Conservation (phyloP, 2,797 vertebrate species). For the Aulostomus chinensis region DNA sequence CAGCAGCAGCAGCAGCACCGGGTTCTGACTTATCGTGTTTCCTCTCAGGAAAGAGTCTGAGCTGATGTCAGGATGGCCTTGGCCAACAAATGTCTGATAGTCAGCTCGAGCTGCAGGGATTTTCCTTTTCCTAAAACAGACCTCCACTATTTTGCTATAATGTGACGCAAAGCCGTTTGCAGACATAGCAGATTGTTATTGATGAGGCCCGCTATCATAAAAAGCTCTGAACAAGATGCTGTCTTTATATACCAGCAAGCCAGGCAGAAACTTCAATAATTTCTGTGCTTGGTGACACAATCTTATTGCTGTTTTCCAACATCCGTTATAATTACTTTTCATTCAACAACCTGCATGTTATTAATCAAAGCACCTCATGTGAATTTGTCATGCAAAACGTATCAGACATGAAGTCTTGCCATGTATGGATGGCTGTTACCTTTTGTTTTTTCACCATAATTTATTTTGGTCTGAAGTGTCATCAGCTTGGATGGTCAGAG, state of each 20-base stretch:
- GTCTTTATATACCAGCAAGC: conserved; percentile 1
- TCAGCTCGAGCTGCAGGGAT: conserved; percentile 36
- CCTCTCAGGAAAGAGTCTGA: conserved; percentile 67
- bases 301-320: neutral
- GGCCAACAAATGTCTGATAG: conserved; percentile 56
- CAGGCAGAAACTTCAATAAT: neutral
- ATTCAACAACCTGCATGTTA: neutral
- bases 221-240: conserved; percentile 5
- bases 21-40: conserved; percentile 61
- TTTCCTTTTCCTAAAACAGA: conserved; percentile 57
- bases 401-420: conserved; percentile 2
- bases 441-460: neutral
- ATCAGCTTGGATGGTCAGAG: conserved; percentile 2
- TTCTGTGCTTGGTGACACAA: conserved; percentile 5
- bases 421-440: neutral
- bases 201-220: conserved; percentile 11
- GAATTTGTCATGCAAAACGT: conserved; percentile 2
- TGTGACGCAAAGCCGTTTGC: conserved; percentile 3
- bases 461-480: conserved; percentile 13
- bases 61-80: conserved; percentile 51
- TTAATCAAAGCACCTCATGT: conserved; percentile 2
- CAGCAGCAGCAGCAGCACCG: conserved; percentile 7
- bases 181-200: conserved; percentile 16
- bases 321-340: conserved; percentile 5
- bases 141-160: conserved; percentile 13